Percentiles rank a stretch among this genome's conserved stretches.
These are phyloP conservation scores for Oreochromis aureus DNA, from an alignment of 2,113 vertebrate genomes.

Conservation along the genomic window DNA sequence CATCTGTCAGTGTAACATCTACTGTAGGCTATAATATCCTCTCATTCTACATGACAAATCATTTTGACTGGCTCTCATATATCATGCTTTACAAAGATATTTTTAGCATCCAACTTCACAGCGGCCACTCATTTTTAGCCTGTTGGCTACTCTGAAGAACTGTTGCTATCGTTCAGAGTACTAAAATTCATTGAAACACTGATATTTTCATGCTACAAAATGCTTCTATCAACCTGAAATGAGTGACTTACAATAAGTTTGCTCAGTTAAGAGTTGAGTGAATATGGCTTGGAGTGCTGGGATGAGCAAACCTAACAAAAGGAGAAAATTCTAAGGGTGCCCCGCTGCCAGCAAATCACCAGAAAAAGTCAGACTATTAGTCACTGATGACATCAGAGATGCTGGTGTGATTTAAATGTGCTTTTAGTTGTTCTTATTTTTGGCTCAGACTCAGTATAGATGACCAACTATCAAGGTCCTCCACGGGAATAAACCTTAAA, in stretches of 20 bases:
- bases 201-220: neutral
- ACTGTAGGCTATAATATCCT: neutral
- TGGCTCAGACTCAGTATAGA: neutral
- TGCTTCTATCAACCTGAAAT: neutral
- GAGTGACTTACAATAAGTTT: accelerated
- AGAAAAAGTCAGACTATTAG: neutral
- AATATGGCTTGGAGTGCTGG: neutral
- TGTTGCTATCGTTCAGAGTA: neutral
- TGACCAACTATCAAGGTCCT: too few relatives aligned
- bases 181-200: neutral
- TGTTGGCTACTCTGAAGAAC: neutral
- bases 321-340: neutral
- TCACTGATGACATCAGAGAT: neutral
- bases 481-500: accelerated
- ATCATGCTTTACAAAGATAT: neutral
- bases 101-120: neutral
- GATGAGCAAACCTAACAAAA: neutral
- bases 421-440: neutral
- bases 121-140: neutral
- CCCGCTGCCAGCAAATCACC: neutral
- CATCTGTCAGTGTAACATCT: neutral
- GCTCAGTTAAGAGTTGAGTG: neutral
- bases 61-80: neutral
- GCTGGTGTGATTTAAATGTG: neutral
- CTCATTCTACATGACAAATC: neutral